Evolutionary conservation across 2,797 vertebrate genomes (phyloP).

Genomic region (Spinus olivaceus): DNA sequence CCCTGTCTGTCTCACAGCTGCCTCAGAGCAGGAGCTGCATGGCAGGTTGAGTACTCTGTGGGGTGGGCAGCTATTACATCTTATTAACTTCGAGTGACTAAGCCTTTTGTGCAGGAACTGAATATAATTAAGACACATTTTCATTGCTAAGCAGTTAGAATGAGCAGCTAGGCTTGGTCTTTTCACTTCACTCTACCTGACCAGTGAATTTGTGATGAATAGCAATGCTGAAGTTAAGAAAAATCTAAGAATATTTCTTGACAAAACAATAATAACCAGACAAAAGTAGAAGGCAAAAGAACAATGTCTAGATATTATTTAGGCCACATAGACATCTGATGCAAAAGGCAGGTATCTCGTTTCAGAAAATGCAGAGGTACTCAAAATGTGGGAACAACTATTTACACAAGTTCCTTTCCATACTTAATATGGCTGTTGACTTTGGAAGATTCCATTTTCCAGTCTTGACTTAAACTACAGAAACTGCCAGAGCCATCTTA

Average conservation of each 20-base stretch:
- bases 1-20: background rate
- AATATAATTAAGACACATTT: conserved; percentile 16
- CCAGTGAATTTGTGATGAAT: background rate
- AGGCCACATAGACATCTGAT: background rate
- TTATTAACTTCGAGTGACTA: background rate
- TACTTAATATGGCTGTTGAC: background rate
- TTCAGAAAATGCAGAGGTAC: background rate
- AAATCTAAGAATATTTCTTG: background rate
- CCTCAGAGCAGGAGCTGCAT: background rate
- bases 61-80: background rate
- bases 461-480: conserved; percentile 12
- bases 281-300: background rate
- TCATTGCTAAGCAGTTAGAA: background rate
- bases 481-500: conserved; percentile 10
- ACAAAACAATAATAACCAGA: background rate
- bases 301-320: background rate
- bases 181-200: background rate
- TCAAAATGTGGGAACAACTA: background rate
- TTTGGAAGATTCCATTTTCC: conserved; percentile 21
- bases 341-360: background rate
- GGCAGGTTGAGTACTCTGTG: background rate
- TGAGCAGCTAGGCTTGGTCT: background rate
- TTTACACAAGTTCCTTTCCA: background rate
- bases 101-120: conserved; percentile 3
- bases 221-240: background rate